Evolutionary conservation across 2,113 vertebrate species (phyloP).

Genomic region (Mustela nigripes): DNA sequence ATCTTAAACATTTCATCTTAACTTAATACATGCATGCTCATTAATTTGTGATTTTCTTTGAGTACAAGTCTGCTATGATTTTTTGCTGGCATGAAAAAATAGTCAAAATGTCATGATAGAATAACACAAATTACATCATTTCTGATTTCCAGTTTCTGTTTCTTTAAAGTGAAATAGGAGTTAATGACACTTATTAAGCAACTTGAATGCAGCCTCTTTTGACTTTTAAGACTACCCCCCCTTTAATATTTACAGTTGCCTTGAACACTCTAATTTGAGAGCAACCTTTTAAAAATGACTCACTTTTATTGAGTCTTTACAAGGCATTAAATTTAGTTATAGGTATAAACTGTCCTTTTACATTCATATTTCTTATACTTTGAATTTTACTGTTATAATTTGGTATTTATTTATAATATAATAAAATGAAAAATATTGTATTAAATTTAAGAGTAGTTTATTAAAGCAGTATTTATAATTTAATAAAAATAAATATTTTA

Average conservation of each 20-base stretch:
- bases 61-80: not conserved
- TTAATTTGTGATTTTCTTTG: not conserved
- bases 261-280: not conserved
- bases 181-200: not conserved
- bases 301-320: not conserved
- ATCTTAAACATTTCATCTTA: not conserved
- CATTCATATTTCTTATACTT: conserved; percentile 9
- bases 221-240: not conserved
- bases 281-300: not conserved
- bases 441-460: conserved; percentile 16
- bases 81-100: conserved; percentile 5
- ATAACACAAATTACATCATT: not conserved
- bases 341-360: not conserved
- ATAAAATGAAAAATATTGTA: not conserved
- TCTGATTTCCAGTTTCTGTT: conserved; percentile 9
- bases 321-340: not conserved
- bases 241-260: not conserved
- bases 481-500: conserved; percentile 1
- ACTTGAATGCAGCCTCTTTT: not conserved
- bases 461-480: not conserved
- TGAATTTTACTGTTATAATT: not conserved
- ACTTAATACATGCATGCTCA: not conserved
- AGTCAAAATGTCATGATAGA: not conserved
- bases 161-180: not conserved
- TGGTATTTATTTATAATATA: not conserved